Conservation (phyloP, 2,888 invertebrate species). For the Petrophora chlorosata region DNA sequence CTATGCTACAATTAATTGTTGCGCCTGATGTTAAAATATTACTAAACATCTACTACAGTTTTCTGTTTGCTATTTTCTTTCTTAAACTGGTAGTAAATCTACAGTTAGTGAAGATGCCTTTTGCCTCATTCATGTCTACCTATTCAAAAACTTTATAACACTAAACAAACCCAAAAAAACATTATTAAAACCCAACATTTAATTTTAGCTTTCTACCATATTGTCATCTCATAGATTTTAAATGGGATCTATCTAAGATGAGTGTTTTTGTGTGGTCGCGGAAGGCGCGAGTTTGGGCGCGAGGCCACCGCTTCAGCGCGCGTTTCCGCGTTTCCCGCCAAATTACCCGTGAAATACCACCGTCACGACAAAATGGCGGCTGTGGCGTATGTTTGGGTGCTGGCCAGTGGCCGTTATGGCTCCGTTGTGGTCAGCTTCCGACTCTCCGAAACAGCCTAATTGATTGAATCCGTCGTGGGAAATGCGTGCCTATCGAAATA, state of each 20-base stretch:
- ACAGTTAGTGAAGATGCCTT: too few species aligned
- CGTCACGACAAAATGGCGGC: conserved; percentile 49
- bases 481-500: too few species aligned
- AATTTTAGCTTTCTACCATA: conserved; percentile 25
- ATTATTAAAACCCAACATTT: too few species aligned
- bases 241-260: conserved; percentile 37
- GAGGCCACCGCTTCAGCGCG: conserved; percentile 46
- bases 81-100: too few species aligned
- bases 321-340: conserved; percentile 58
- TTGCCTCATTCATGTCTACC: too few species aligned
- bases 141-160: too few species aligned
- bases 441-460: not conserved
- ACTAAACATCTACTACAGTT: too few species aligned
- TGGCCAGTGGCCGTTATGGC: not conserved
- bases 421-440: conserved; percentile 5
- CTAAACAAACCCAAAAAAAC: too few species aligned
- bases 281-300: conserved; percentile 61
- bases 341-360: conserved; percentile 50
- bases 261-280: conserved; percentile 52
- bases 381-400: conserved; percentile 44
- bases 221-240: conserved; percentile 40
- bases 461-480: not conserved
- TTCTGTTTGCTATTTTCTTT: too few species aligned
- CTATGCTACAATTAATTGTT: too few species aligned
- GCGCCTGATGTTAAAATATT: too few species aligned